Evolutionary conservation across 1,140 invertebrate genomes (phyloP).

Genomic region (Bombyx mori): ASM3026992v2 NC_085121.1:13301501-13302000

Average conservation of each 20-base stretch:
- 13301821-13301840: conserved; percentile 45
- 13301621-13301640: conserved; percentile 17
- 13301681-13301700: conserved; percentile 54
- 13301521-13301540: too few relatives aligned
- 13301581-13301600: too few relatives aligned
- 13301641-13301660: conserved; percentile 49
- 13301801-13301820: conserved; percentile 35
- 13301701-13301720: conserved; percentile 62
- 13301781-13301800: conserved; percentile 54
- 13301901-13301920: conserved; percentile 75
- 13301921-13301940: conserved; percentile 74
- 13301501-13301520: too few relatives aligned
- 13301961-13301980: conserved; percentile 67
- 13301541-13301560: too few relatives aligned
- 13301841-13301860: conserved; percentile 27
- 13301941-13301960: conserved; percentile 70
- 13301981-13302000: conserved; percentile 79
- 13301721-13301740: conserved; percentile 41
- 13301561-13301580: too few relatives aligned
- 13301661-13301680: conserved; percentile 35
- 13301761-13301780: conserved; percentile 56
- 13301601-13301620: conserved; percentile 5
- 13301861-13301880: conserved; percentile 38
- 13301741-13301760: conserved; percentile 37
- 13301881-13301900: conserved; percentile 27